phyloP scores from a whole-genome alignment of 2,888 invertebrate genomes.

The Unio delphinus region DNA sequence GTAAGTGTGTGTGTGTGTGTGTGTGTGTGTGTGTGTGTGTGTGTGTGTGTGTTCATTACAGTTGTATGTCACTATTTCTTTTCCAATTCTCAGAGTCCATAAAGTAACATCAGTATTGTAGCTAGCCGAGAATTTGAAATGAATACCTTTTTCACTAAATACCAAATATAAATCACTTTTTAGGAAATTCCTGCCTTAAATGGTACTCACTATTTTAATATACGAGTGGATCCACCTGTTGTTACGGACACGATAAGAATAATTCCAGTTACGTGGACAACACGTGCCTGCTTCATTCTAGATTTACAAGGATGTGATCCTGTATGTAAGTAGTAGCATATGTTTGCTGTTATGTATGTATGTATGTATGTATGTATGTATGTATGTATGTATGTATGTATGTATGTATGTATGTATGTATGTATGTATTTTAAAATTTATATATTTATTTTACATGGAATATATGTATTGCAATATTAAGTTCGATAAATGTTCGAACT shows the following conservation, averaged over 20 bases:
- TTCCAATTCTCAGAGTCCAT: too few relatives aligned
- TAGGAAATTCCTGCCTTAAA: conserved; percentile 41
- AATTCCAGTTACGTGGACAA: conserved; percentile 16
- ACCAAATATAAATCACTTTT: conserved; percentile 1
- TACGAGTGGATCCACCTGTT: conserved; percentile 25
- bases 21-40: too few relatives aligned
- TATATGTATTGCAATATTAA: background rate
- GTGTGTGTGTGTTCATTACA: too few relatives aligned
- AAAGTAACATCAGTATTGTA: too few relatives aligned
- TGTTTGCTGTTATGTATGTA: background rate
- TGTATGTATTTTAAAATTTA: background rate
- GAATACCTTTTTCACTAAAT: too few relatives aligned
- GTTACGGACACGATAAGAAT: conserved; percentile 39
- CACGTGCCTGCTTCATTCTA: conserved; percentile 35
- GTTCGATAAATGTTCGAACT: too few relatives aligned
- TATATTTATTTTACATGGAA: background rate
- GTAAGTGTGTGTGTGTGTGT: too few relatives aligned
- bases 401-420: too few relatives aligned
- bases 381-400: too few relatives aligned
- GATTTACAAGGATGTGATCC: conserved; percentile 45
- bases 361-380: background rate
- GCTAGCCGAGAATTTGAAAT: too few relatives aligned
- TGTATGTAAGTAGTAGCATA: conserved; percentile 19
- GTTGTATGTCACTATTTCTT: too few relatives aligned
- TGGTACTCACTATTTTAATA: conserved; percentile 28